Evolutionary conservation across 2,113 vertebrate species (phyloP), one percentile per base, ranked within the genome.

Genomic region (Oenanthe melanoleuca): DNA sequence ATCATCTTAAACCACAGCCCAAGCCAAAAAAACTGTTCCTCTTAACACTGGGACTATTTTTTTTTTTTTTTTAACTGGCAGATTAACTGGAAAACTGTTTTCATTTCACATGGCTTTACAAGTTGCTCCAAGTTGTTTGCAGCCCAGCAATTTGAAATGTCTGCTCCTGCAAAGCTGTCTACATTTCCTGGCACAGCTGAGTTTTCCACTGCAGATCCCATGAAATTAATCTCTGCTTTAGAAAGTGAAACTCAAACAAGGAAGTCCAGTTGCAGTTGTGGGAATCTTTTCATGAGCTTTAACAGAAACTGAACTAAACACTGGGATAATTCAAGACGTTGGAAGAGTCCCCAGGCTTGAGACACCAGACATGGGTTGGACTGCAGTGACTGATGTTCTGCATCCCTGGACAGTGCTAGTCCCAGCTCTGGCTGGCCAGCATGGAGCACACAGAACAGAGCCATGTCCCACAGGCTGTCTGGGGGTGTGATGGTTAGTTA

Each of bases 131-230:
- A 85, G 59, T 56, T 15, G 2, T 67, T 93, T 86, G 52, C 77
- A 92, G 84, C 38, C 55, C 91, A 85, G 63, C 78, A 72, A 79
- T 85, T 55, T 79, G 66, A 89, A 96, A 81, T 73, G 80, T 82
- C 93, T 89, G 81, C 66, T 82, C 55, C 70, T 55, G 70, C 84
- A 94, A 93, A 92, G 70, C 85, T 63, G 79, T 95, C 96, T 95
- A 37, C 50, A 21, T 93, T 96, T 87, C 73, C 93, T 96, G 92
- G 93, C 87, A 82, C n/a, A 31, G 38, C 34, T 85, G 42, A 81
- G 44, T 72, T 93, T 85, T 89, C 89, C 29, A 3, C 67, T 90
- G 82, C 86, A 73, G 70, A 92, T 80, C 81, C 66, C 55, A 21
- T 40, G 55, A 21, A 15, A 86, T 87, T 87, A 91, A 89, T 95